Base-by-base conservation (phyloP, 2,797 vertebrate species). In the Sebastes oblongus region DNA sequence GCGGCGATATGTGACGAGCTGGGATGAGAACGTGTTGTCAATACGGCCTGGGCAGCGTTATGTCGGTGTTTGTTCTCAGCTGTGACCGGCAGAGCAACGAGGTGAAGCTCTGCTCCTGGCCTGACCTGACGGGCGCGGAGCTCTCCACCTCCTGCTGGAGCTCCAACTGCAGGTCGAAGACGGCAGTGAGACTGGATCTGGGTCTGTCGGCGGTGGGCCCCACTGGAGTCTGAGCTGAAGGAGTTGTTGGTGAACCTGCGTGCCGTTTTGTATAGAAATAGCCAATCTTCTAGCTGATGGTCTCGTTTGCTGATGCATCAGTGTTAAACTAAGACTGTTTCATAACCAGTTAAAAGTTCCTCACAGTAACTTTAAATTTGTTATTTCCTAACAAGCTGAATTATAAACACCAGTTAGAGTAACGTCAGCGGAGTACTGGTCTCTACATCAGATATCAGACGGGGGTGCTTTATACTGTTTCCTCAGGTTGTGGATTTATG, bases 401-500 rank as follows among this genome's bases (percentile, higher is more conserved):
- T 5, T 8, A 32, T 54, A 13, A 52, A 72, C 62, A 56, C 4
- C 25, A 54, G 11, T 20, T 22, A n/a, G 22, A 25, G 50, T 27
- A 24, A 11, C 20, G 9, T 59, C 32, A 36, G 25, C 6, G 9
- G 3, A 30, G 24, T 4, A 12, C 69, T 78, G 8, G 20, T 72
- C 64, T 62, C 46, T 11, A 55, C 6, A 30, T 64, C 8, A 39
- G 0, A 42, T 55, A 54, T 75, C 7, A 56, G n/a, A 20, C 18
- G 1, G 13, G 42, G 58, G 68, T 42, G 81, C 2, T 32, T 25
- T 18, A 25, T 22, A 10, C 50, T 11, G 39, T 84, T 56, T 66
- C 62, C 25, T 10, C 52, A 71, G 65, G 77, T 82, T 66, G 27
- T 9, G 58, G 52, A 52, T 64, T 67, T 76, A 13, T 55, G 8